phyloP scores from a whole-genome alignment of 1,140 invertebrate species.

The Pogonomyrmex californicus region DNA sequence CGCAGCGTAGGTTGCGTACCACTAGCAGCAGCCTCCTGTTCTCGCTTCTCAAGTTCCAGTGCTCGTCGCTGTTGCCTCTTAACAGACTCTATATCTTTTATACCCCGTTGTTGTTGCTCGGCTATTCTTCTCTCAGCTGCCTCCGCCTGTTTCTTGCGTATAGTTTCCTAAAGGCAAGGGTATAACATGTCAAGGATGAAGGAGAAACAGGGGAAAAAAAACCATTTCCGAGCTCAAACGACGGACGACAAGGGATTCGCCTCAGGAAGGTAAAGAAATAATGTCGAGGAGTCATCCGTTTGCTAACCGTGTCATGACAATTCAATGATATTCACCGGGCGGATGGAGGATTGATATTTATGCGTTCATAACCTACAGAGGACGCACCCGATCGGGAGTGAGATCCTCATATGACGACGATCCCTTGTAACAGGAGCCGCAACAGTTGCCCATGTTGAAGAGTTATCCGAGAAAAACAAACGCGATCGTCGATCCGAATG shows the following conservation, averaged over 20 bases:
- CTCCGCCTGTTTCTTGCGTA: conserved; percentile 86
- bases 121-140: conserved; percentile 87
- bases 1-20: conserved; percentile 70
- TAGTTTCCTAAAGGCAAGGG: conserved; percentile 82
- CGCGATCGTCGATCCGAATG: not conserved
- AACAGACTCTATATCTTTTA: conserved; percentile 87
- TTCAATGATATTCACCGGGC: not conserved
- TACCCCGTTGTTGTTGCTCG: conserved; percentile 86
- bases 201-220: not conserved
- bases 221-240: not conserved
- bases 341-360: conserved; percentile 10
- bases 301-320: not conserved
- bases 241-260: not conserved
- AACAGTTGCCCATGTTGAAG: conserved; percentile 75
- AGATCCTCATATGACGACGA: conserved; percentile 77
- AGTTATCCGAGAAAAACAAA: not conserved
- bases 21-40: conserved; percentile 77
- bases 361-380: conserved; percentile 50
- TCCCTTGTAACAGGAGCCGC: conserved; percentile 73
- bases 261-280: not conserved
- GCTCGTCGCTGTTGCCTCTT: conserved; percentile 85
- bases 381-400: conserved; percentile 79
- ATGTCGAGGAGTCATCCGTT: not conserved
- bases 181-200: not conserved
- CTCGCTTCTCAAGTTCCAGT: conserved; percentile 80